phyloP scores from a whole-genome alignment of 2,113 vertebrate species.

The Ptilonorhynchus violaceus region DNA sequence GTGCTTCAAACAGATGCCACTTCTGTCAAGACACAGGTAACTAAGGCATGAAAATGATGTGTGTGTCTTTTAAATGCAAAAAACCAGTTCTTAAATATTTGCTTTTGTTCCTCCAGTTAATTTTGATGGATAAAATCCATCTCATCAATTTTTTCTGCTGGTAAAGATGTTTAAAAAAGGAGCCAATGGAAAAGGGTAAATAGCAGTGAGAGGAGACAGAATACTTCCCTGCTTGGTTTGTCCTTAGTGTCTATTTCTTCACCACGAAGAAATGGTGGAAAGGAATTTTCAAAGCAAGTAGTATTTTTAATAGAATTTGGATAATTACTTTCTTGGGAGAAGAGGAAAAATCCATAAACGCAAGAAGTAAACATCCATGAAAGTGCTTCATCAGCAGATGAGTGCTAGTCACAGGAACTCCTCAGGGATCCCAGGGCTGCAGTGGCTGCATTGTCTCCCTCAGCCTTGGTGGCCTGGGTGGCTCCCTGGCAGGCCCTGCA shows the following conservation, averaged over 20 bases:
- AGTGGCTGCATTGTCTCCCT: neutral
- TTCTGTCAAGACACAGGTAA: neutral
- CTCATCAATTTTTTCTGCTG: neutral
- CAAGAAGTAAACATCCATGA: neutral
- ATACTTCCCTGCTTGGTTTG: neutral
- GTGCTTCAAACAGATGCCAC: neutral
- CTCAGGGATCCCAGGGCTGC: neutral
- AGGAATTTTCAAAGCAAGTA: neutral
- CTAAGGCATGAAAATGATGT: neutral
- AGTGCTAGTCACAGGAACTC: neutral
- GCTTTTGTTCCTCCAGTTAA: neutral
- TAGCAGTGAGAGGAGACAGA: neutral
- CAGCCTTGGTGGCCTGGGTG: neutral
- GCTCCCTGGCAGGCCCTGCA: neutral
- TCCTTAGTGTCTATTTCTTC: neutral
- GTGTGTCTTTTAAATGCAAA: neutral
- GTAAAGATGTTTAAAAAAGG: neutral
- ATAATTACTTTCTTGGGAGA: neutral
- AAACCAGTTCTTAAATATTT: neutral
- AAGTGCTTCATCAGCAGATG: neutral
- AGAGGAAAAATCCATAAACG: neutral
- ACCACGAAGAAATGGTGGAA: neutral
- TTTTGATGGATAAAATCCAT: neutral
- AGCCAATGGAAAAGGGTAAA: neutral
- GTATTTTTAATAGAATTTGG: neutral